Evolutionary conservation across 2,888 invertebrate genomes (phyloP), one percentile per base, ranked within the genome.

Genomic region (Chloromyia formosa): DNA sequence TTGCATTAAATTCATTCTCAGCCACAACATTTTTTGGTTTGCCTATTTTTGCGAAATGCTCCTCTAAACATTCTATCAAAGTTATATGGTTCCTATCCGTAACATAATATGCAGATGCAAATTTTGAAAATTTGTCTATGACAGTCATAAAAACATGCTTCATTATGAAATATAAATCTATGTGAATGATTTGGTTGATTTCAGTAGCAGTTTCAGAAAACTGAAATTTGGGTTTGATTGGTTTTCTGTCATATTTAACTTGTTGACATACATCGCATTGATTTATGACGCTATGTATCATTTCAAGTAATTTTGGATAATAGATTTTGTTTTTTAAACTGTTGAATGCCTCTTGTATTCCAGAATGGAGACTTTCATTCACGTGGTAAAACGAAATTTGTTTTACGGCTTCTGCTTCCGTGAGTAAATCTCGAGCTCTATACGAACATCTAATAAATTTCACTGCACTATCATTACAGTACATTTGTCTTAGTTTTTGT

Each of bases 301-400:
- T 16, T 56, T 56, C 20, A 1, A 56, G 2, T 16, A 56, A 18
- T 18, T 56, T 56, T 7, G 56, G 56, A 18, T 20, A 56, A 10
- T 18, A 56, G 10, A 56, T 20, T 56, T 22, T 56, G 20, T 56
- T 18, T 20, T 18, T 16, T 10, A 56, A 3, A 0, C 5, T 68
- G 20, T 74, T 77, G 20, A 76, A 77, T 1, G 22, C 58, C 58
- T 72, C 60, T 10, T 45, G 45, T n/a, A 72, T 72, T 2, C 77
- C 76, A 53, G 76, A 75, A 73, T 77, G 76, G 7, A 77, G 68
- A 10, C 76, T 77, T 72, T 78, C 78, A 49, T 75, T 74, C 20
- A 75, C 77, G 45, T 78, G 77, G 60, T 77, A 77, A 40, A 74
- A 71, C 16, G 60, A 61, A 4, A 79, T 77, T 42, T 77, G 73